Base-by-base conservation (phyloP, 2,888 invertebrate genomes). In the Spodoptera littoralis region DNA sequence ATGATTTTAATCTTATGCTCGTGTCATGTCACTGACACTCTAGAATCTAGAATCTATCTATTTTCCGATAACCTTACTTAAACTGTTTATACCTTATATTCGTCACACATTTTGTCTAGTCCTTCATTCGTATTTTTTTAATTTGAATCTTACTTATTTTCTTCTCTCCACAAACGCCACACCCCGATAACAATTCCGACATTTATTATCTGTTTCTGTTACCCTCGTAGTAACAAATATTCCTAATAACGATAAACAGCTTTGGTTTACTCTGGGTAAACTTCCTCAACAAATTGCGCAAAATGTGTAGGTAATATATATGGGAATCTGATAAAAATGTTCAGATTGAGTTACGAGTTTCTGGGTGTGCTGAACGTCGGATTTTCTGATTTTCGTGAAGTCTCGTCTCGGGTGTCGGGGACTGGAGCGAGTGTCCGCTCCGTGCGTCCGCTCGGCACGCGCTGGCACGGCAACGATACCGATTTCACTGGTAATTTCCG, bases 401-500 rank as follows among this genome's bases (percentile, higher is more conserved):
- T 67, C 70, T 77, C 68, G 64, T 60, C 71, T 74, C 73, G 62
- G 65, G 66, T 58, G 49, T 45, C 27, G 52, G 48, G 11, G 24
- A 56, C 47, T 48, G 36, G 42, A 27, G n/a, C 48, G 50, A 81
- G 84, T 81, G 88, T 85, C 84, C 85, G 83, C 77, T 64, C 59
- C 81, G 83, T 82, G 85, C 81, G 81, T 85, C 84, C 86, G 83
- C 77, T 76, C 72, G 51, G 75, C 64, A 60, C 70, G 64, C 76
- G 64, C 74, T 70, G 68, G 70, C 77, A 55, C 50, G 45, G 73
- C 74, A 71, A 56, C 84, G 84, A 84, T 86, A 87, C 87, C 79
- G 88, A 89, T 88, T 88, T 85, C 88, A 84, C 85, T 89, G 75
- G 89, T 90, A 90, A 91, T 91, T 90, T 92, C 91, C 91, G 90